These are phyloP conservation scores for Micromys minutus DNA, from an alignment of 2,113 vertebrate genomes.

Conservation along the genomic window DNA sequence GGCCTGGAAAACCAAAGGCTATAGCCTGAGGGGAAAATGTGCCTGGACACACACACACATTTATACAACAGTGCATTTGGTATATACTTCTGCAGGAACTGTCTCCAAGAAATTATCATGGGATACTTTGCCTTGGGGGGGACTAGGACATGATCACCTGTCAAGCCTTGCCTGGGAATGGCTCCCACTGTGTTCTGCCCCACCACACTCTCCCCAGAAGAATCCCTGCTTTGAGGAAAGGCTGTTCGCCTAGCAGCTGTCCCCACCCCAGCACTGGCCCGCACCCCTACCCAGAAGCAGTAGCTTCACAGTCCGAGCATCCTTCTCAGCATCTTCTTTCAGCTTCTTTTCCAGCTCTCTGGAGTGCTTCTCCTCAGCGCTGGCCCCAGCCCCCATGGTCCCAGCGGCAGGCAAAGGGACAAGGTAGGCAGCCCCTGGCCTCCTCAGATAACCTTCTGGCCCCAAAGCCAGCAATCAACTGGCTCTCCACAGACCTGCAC, in stretches of 20 bases:
- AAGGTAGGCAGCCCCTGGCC: conserved; percentile 43
- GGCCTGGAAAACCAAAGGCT: not conserved
- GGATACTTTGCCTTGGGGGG: not conserved
- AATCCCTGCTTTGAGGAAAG: not conserved
- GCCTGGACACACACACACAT: not conserved
- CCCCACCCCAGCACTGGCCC: not conserved
- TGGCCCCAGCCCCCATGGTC: conserved; percentile 96
- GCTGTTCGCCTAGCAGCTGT: not conserved
- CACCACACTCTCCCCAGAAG: not conserved
- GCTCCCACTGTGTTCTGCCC: not conserved
- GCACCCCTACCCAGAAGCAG: conserved; percentile 94
- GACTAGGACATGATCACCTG: too few relatives aligned
- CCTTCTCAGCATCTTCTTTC: conserved; percentile 96
- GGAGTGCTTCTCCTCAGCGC: conserved; percentile 96
- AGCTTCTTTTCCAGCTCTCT: conserved; percentile 97
- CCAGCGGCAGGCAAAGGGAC: conserved; percentile 1
- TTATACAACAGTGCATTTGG: not conserved
- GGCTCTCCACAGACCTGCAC: conserved; percentile 19
- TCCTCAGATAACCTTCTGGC: conserved; percentile 54
- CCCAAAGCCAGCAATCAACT: conserved; percentile 20
- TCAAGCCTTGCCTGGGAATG: not conserved
- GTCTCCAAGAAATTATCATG: too few relatives aligned
- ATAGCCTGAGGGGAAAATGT: not conserved
- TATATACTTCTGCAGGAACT: not conserved
- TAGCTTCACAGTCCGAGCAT: conserved; percentile 97